These are phyloP conservation scores for Ceriagrion tenellum DNA, from an alignment of 2,888 invertebrate species.

Conservation along the genomic window DNA sequence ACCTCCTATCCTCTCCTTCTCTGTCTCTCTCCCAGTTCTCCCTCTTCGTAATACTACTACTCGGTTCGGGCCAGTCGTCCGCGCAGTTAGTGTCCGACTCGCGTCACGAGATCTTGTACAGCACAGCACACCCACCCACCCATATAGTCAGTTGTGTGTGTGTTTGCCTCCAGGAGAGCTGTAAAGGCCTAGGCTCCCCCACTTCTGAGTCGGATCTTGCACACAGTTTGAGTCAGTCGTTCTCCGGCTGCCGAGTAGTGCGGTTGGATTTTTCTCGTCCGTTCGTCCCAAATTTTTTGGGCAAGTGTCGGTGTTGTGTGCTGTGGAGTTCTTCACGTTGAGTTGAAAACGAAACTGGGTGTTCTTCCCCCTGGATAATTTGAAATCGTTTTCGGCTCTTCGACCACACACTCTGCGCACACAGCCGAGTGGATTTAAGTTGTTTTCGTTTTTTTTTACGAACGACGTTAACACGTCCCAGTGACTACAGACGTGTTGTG, in stretches of 20 bases:
- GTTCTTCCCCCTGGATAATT: conserved; percentile 62
- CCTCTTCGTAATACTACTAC: neutral
- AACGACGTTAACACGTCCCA: neutral
- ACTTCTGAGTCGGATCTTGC: neutral
- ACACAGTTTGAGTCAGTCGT: neutral
- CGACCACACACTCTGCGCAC: neutral
- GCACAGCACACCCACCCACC: neutral
- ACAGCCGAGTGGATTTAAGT: neutral
- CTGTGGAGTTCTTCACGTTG: neutral
- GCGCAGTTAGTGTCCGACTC: conserved; percentile 44
- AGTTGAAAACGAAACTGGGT: conserved; percentile 47
- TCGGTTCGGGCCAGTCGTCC: neutral
- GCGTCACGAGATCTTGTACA: conserved; percentile 37
- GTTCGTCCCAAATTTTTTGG: conserved; percentile 4
- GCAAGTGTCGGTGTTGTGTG: neutral
- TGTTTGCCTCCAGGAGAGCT: neutral
- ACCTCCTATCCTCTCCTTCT: conserved; percentile 9
- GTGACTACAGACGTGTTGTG: neutral
- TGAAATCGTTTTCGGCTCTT: neutral
- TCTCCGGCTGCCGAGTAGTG: conserved; percentile 25
- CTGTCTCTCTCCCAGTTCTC: neutral
- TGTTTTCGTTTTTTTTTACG: neutral
- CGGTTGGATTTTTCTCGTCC: neutral
- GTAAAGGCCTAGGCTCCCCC: neutral
- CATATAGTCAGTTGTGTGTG: neutral